These are phyloP conservation scores for Oegoconia quadripuncta DNA, from an alignment of 2,888 invertebrate genomes.

Conservation along the genomic window DNA sequence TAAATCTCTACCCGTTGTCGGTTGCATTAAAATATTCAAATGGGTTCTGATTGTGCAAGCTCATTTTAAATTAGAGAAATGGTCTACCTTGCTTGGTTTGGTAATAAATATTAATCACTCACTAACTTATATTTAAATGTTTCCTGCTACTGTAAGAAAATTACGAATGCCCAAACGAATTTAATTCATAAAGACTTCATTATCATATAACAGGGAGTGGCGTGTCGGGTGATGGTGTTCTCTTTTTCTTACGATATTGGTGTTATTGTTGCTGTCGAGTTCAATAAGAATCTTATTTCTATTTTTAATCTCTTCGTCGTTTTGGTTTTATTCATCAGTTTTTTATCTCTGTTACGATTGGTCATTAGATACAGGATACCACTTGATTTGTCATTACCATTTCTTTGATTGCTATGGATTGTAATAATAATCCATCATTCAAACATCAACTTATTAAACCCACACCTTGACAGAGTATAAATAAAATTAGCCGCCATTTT, in stretches of 20 bases:
- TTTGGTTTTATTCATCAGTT: too few relatives aligned
- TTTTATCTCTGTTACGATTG: neutral
- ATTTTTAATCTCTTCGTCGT: too few relatives aligned
- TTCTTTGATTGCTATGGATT: neutral
- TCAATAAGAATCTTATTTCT: too few relatives aligned
- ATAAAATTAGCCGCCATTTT: constrained; percentile 74
- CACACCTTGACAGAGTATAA: constrained; percentile 51
- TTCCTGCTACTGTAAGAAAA: constrained; percentile 68
- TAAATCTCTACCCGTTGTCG: too few relatives aligned
- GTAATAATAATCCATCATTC: constrained; percentile 35
- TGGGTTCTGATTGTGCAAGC: constrained; percentile 25
- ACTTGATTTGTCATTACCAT: neutral
- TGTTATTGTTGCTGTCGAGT: too few relatives aligned
- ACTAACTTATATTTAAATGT: constrained; percentile 64
- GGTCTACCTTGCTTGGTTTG: constrained; percentile 33
- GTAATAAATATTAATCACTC: constrained; percentile 71
- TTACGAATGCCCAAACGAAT: constrained; percentile 48
- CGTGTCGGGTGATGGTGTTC: constrained; percentile 41
- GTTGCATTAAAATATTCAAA: constrained; percentile 23
- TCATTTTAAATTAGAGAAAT: constrained; percentile 27
- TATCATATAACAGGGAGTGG: constrained; percentile 52
- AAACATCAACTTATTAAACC: constrained; percentile 51
- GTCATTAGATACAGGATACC: constrained; percentile 11
- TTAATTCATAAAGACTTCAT: constrained; percentile 59
- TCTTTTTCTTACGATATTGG: constrained; percentile 9